Base-by-base conservation (phyloP, 2,797 vertebrate genomes). In the Lophotriccus pileatus region DNA sequence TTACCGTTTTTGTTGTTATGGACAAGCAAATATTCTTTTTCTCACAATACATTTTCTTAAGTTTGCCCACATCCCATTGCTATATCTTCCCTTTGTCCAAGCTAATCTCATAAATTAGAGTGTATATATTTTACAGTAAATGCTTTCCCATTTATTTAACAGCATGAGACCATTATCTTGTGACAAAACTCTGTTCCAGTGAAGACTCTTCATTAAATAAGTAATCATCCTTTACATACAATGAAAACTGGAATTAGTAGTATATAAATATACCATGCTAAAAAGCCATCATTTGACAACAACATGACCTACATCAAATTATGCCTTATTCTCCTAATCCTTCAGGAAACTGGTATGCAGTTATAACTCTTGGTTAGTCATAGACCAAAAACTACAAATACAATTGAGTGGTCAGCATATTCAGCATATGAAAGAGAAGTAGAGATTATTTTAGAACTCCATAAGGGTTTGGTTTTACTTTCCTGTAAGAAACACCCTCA, bases 141-240 rank as follows among this genome's bases (percentile, higher is more conserved):
- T 94, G 75, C 86, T 89, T 95, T 96, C 89, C 84, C 94, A 94
- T 95, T 97, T 95, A 96, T 72, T 93, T 93, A 97, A 97, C 96
- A 97, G 96, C 93, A 87, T 95, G 96, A 95, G 95, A 93, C 94
- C 95, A 96, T 96, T 95, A 96, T 95, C 90, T 79, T 79, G 63
- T 89, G 76, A 90, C 56, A 95, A 94, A 93, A 94, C 89, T 92
- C 91, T 84, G 36, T 91, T 96, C 56, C 74, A 56, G 53, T 75
- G 72, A 92, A 96, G 84, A 87, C 90, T 96, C 91, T 94, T 97
- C 89, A 95, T 87, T 95, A 95, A 96, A 93, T 73, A 95, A 83
- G 92, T 96, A 96, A 97, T 97, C 68, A 96, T 52, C 60, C 85
- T 96, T 97, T 95, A 90, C 87, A 95, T 96, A 96, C 87, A 95